A percentile compares a stretch with the other conserved stretches of the same genome.
phyloP scores from a whole-genome alignment of 53 echinoderm and acorn worm species.

The Mesocentrotus franciscanus region DNA sequence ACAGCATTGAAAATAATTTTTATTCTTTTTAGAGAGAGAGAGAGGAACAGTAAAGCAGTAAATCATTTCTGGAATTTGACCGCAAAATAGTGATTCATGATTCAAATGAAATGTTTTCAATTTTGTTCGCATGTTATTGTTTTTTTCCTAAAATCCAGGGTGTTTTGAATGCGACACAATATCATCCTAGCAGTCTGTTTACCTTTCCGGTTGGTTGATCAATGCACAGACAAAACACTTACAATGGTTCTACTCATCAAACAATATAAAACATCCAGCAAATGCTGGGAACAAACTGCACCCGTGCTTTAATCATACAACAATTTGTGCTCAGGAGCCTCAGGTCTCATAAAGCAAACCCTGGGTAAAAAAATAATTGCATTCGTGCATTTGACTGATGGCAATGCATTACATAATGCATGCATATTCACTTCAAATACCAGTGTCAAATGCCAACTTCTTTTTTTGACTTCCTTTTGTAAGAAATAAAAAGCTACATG shows the following conservation, averaged over 20 bases:
- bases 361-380: not conserved
- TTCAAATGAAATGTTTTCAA: not conserved
- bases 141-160: not conserved
- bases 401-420: not conserved
- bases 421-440: not conserved
- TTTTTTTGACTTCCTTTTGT: not conserved
- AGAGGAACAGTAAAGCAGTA: too few species aligned
- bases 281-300: not conserved
- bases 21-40: too few species aligned
- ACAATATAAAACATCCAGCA: not conserved
- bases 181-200: not conserved
- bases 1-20: too few species aligned
- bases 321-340: too few species aligned
- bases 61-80: not conserved
- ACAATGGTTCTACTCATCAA: slow-evolving; percentile 14
- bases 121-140: not conserved
- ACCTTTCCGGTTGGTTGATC: not conserved
- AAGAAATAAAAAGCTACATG: not conserved
- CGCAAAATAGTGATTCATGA: not conserved
- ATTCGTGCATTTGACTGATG: not conserved
- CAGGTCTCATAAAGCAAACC: too few species aligned
- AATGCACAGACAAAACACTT: not conserved
- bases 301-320: not conserved
- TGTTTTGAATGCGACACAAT: not conserved
- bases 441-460: not conserved